These are phyloP conservation scores for Heterodera schachtii DNA, from an alignment of 1,140 invertebrate genomes.

Conservation along the genomic window DNA sequence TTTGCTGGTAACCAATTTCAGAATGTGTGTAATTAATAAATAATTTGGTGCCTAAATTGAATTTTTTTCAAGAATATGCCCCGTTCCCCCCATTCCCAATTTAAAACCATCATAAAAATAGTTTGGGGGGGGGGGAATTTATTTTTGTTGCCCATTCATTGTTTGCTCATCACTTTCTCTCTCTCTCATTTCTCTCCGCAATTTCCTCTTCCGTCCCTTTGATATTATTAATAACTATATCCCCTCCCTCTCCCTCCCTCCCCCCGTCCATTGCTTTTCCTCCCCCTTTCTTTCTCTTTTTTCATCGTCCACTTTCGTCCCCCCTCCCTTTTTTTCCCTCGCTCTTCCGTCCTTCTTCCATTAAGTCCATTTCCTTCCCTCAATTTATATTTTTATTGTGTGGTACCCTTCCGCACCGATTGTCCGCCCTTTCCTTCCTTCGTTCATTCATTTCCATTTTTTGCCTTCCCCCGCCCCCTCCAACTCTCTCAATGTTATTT, in stretches of 20 bases:
- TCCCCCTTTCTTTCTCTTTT: background rate
- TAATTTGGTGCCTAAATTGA: background rate
- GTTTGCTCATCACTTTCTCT: background rate
- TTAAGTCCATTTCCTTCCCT: background rate
- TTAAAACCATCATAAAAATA: background rate
- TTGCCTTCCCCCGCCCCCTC: background rate
- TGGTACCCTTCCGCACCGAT: background rate
- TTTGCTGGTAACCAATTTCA: background rate
- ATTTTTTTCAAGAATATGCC: background rate
- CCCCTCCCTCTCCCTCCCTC: too few relatives aligned
- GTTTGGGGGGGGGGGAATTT: too few relatives aligned
- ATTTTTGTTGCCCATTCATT: background rate
- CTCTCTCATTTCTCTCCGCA: background rate
- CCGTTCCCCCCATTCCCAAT: background rate
- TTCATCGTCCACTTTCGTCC: background rate
- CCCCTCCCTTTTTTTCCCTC: too few relatives aligned
- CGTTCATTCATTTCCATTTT: constrained; percentile 2
- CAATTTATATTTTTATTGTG: background rate
- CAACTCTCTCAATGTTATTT: background rate
- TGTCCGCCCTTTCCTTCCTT: background rate
- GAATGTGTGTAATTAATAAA: background rate
- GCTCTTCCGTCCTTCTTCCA: background rate
- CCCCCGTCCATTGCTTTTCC: background rate
- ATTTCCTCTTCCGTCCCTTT: background rate
- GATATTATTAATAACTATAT: background rate